phyloP scores from a whole-genome alignment of 2,888 invertebrate genomes.

The Carpatolechia fugitivella region DNA sequence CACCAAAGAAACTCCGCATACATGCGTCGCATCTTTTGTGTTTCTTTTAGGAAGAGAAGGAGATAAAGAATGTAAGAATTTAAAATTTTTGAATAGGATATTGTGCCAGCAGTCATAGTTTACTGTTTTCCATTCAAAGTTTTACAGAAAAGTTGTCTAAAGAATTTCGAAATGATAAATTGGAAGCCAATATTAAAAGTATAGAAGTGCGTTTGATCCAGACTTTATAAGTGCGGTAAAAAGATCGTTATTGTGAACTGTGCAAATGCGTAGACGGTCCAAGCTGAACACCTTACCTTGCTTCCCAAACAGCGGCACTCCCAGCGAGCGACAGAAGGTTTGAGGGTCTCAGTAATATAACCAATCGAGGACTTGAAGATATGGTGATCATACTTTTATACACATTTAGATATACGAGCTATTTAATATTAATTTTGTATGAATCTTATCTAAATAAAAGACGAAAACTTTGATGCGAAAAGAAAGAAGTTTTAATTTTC shows the following conservation, averaged over 20 bases:
- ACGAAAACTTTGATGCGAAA: too few relatives aligned
- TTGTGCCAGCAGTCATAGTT: not conserved
- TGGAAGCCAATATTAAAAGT: not conserved
- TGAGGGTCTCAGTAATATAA: not conserved
- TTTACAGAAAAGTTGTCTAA: not conserved
- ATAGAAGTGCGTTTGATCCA: conserved; percentile 1
- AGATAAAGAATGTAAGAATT: too few relatives aligned
- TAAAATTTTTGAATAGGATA: too few relatives aligned
- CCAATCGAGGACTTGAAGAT: not conserved
- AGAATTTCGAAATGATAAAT: not conserved
- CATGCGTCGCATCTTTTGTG: too few relatives aligned
- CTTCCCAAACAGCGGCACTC: not conserved
- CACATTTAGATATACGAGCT: too few relatives aligned
- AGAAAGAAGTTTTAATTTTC: too few relatives aligned
- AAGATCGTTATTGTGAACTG: not conserved
- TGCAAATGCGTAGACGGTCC: not conserved
- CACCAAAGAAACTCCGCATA: too few relatives aligned
- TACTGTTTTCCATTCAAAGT: not conserved
- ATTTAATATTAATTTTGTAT: too few relatives aligned
- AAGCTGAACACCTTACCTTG: not conserved
- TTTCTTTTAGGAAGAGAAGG: too few relatives aligned
- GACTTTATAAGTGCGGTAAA: not conserved
- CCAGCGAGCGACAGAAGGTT: not conserved
- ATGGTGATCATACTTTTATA: not conserved
- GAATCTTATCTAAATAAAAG: too few relatives aligned